These are phyloP conservation scores for Epinotia demarniana DNA, from an alignment of 2,888 invertebrate genomes.

Conservation along the genomic window DNA sequence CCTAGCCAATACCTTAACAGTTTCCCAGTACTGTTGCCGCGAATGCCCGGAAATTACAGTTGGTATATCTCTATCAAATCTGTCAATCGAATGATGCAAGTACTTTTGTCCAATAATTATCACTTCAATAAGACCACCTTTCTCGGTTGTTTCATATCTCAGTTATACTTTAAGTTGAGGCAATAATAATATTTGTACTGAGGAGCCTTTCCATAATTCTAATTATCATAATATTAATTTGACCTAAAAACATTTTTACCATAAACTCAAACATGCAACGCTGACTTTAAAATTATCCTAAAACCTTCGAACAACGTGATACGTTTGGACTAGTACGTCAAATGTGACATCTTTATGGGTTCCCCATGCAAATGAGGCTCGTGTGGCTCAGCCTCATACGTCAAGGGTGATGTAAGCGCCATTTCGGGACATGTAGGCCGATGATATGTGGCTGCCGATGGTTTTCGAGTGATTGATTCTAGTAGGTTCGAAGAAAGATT, in stretches of 20 bases:
- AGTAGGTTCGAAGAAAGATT: background rate
- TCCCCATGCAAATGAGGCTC: conserved; percentile 27
- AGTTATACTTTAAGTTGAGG: no score
- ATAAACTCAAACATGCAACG: background rate
- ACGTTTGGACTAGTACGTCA: conserved; percentile 28
- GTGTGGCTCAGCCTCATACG: conserved; percentile 19
- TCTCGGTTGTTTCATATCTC: no score
- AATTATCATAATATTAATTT: background rate
- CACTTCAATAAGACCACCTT: no score
- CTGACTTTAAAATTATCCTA: background rate
- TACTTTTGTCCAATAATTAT: no score
- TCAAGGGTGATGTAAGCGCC: conserved; percentile 31
- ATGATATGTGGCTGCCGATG: conserved; percentile 22
- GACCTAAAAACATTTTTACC: background rate
- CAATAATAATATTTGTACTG: no score
- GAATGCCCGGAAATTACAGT: no score
- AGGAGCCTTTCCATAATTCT: background rate
- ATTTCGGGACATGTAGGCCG: conserved; percentile 17
- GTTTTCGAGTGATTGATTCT: background rate
- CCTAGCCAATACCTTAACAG: no score
- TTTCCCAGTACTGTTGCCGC: no score
- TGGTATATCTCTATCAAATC: no score
- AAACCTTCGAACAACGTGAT: background rate
- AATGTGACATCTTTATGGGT: conserved; percentile 30
- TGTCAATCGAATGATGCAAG: no score